Conservation (phyloP, 2,113 vertebrate genomes). For the Cynopterus brachyotis region DNA sequence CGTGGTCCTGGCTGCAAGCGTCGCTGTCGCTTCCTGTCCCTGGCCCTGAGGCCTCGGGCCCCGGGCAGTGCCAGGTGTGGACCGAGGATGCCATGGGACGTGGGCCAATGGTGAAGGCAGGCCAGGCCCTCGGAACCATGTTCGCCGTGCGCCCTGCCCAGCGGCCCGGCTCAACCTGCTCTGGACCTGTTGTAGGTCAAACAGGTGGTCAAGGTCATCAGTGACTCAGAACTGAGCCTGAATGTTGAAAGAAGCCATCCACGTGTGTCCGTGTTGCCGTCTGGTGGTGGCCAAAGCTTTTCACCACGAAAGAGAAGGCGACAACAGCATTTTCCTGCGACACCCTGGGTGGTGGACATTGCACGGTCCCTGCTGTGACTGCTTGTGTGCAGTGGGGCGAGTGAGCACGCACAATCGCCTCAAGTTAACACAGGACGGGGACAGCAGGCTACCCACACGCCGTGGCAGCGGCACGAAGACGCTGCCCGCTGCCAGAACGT, state of each 20-base stretch:
- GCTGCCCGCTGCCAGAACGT: background rate
- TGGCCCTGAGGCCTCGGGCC: background rate
- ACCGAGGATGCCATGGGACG: background rate
- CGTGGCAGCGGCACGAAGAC: rapidly evolving
- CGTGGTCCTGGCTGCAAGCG: background rate
- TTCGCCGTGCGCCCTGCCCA: background rate
- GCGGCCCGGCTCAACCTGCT: background rate
- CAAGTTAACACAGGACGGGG: background rate
- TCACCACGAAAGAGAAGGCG: background rate
- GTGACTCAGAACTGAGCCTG: background rate
- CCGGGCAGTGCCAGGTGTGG: background rate
- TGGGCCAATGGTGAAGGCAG: no score
- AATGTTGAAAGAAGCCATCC: background rate
- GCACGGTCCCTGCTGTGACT: background rate
- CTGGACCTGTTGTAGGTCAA: background rate
- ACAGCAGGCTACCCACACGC: no score
- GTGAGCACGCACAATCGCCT: background rate
- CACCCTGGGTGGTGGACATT: background rate
- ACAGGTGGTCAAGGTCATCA: no score
- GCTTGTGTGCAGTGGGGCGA: background rate
- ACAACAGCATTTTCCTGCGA: background rate
- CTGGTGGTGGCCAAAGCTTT: background rate
- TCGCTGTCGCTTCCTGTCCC: background rate
- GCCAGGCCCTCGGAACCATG: background rate
- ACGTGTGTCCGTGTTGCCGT: background rate